A percentile compares a stretch with the other conserved stretches of the same genome.
Conservation (phyloP, 2,797 vertebrate species). For the Megaceryle alcyon region DNA sequence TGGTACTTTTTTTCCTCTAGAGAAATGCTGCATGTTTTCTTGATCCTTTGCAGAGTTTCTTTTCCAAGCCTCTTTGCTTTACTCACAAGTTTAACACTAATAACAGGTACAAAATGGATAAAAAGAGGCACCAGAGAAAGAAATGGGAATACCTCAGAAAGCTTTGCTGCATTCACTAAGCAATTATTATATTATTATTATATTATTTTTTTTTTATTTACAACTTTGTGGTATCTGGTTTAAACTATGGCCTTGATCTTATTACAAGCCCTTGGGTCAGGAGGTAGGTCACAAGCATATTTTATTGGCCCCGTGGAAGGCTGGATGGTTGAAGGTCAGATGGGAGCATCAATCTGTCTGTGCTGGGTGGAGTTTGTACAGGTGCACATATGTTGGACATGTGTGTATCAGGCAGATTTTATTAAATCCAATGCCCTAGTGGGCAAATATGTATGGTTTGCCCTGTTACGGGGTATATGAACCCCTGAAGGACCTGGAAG, state of each 20-base stretch:
- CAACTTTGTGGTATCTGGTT: neutral
- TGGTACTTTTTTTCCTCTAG: neutral
- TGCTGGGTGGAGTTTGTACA: neutral
- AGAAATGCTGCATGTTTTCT: neutral
- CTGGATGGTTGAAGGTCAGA: neutral
- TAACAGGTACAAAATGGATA: neutral
- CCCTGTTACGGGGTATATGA: neutral
- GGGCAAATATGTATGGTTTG: neutral
- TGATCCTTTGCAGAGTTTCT: neutral
- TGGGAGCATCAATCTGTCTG: neutral
- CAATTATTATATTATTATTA: neutral
- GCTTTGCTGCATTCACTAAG: neutral
- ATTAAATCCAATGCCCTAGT: neutral
- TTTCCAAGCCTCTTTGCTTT: neutral
- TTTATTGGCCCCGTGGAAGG: neutral
- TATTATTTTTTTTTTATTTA: neutral
- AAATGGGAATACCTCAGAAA: neutral
- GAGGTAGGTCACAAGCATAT: neutral
- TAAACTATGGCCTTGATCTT: neutral
- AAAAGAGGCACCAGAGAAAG: neutral
- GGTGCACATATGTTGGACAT: accelerated
- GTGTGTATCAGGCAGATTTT: neutral
- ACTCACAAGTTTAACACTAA: neutral
- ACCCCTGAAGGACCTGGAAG: neutral
- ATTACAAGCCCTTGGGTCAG: neutral